Base-by-base conservation (phyloP, 1,140 invertebrate species). In the Orius laevigatus region DNA sequence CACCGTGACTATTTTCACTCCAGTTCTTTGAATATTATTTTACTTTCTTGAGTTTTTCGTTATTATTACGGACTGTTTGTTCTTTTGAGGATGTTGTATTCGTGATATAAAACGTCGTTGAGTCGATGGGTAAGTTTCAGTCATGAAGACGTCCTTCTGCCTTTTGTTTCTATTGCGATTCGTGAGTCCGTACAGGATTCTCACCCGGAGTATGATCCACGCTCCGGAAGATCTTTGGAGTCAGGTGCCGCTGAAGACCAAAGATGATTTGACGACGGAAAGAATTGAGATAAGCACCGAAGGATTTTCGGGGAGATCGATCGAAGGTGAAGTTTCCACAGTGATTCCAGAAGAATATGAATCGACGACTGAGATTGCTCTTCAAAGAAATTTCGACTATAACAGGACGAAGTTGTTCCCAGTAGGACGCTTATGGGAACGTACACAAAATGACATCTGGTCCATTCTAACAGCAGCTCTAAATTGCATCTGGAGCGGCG, bases 341-440 rank as follows among this genome's bases (percentile, higher is more conserved):
- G 34, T 15, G 5, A 16, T 18, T 11, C 18, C 33, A 5, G 16
- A 47, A 9, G 19, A 31, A 16, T 12, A 35, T 14, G 46, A 47
- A 14, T 2, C 32, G 11, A 34, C 46, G 18, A 47, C 32, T 36
- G 11, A 14, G 10, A 38, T 38, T 12, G 15, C 36, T n/a, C n/a
- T n/a, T n/a, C n/a, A n/a, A n/a, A n/a, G 36, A 38, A 38, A 38
- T 38, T 38, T 12, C 5, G 15, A 10, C 6, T 14, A 8, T n/a
- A 46, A 25, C n/a, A 25, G 43, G 31, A 47, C 46, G 10, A 47
- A 47, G 32, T 19, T 47, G 10, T 47, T 12, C 18, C 46, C 46
- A 35, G 35, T 47, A 2, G 35, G 20, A 12, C 19, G 43, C n/a
- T n/a, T 32, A 10, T 25, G 12, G 12, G 19, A 48, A 20, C 35